Evolutionary conservation across 1,140 invertebrate species (phyloP), one percentile per base, ranked within the genome.

Genomic region (Phenacoccus solenopsis): DNA sequence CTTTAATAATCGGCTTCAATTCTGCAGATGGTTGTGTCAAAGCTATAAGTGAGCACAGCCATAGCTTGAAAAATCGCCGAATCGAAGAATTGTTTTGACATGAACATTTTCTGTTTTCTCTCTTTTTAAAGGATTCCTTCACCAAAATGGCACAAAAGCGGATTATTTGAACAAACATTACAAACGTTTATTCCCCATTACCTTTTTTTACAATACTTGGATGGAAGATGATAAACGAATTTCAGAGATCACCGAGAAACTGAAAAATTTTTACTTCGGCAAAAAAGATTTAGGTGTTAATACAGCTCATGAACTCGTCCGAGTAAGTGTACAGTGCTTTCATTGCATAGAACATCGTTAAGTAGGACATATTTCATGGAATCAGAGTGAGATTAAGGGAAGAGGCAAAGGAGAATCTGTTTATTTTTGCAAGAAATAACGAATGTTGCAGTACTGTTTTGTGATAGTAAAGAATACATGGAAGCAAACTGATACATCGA

Each of bases 1-100:
- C 87, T 0, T 84, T 86, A 81, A 83, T 91, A 72, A 83, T 84
- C n/a, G 88, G 88, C 2, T 73, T 87, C 0, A 89, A 81, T 38
- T 83, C 82, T 1, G 80, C 86, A 16, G 88, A 90, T 78, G 88
- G 88, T 4, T 80, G 85, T 27, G 75, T 90, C 27, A 83, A 82
- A 77, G 84, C 81, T 16, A 81, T 86, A 49, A 83, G 86, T 87
- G 75, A 69, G 72, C 25, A 64, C n/a, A n/a, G n/a, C n/a, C n/a
- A n/a, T n/a, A n/a, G n/a, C n/a, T n/a, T n/a, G n/a, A n/a, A n/a
- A n/a, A n/a, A n/a, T n/a, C n/a, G n/a, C n/a, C n/a, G n/a, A n/a
- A n/a, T n/a, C n/a, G n/a, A n/a, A n/a, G n/a, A n/a, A n/a, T n/a
- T n/a, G n/a, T n/a, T n/a, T n/a, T n/a, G n/a, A n/a, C n/a, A n/a